A percentile compares a stretch with the other conserved stretches of the same genome.
Conservation (phyloP, 2,797 vertebrate species). For the Enteromius fasciolatus region DNA sequence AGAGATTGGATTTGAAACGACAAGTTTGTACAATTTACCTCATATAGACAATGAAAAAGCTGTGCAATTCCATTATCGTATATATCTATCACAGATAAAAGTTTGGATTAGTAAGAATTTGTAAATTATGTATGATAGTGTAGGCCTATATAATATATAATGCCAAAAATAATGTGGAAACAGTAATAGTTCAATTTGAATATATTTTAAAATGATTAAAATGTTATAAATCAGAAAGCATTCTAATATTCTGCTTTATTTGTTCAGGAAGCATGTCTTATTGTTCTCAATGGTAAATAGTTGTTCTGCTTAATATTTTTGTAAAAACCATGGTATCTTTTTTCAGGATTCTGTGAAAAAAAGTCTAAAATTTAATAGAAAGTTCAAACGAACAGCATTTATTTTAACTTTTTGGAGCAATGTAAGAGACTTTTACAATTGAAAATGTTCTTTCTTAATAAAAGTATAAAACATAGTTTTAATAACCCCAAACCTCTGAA, state of each 20-base stretch:
- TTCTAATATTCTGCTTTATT: background rate
- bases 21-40: background rate
- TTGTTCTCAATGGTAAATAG: background rate
- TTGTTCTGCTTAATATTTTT: background rate
- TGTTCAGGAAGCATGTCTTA: background rate
- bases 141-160: background rate
- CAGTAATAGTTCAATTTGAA: background rate
- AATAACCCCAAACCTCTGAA: background rate
- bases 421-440: background rate
- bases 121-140: background rate
- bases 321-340: no score
- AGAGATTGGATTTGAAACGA: background rate
- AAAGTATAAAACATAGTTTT: background rate
- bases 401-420: background rate
- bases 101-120: background rate
- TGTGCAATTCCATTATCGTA: background rate
- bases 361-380: background rate
- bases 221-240: background rate
- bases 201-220: background rate
- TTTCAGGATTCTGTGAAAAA: background rate
- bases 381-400: background rate
- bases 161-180: background rate
- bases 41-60: background rate
- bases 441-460: background rate
- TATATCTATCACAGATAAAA: background rate